A percentile compares a stretch with the other conserved stretches of the same genome.
Conservation (phyloP, 1,140 invertebrate species). For the Drosophila serrata region DNA sequence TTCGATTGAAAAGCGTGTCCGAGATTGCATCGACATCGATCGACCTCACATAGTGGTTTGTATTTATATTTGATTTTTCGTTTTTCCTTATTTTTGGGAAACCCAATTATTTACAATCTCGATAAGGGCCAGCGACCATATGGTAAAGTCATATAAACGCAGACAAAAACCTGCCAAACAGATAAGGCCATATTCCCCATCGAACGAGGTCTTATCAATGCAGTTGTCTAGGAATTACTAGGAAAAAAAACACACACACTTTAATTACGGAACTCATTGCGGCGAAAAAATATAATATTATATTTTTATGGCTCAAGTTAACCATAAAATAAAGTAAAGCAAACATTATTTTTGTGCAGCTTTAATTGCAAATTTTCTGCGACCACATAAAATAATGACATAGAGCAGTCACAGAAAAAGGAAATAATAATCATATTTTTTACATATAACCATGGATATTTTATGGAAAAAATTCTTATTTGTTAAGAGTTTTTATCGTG, state of each 20-base stretch:
- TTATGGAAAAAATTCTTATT: slow-evolving; percentile 50
- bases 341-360: slow-evolving; percentile 16
- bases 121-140: slow-evolving; percentile 42
- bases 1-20: slow-evolving; percentile 28
- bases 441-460: slow-evolving; percentile 2
- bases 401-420: not conserved
- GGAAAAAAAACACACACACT: slow-evolving; percentile 7
- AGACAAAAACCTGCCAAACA: slow-evolving; percentile 31
- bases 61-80: not conserved
- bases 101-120: slow-evolving; percentile 31
- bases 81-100: not conserved
- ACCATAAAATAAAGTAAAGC: slow-evolving; percentile 9
- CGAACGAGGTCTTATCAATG: slow-evolving; percentile 40
- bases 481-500: slow-evolving; percentile 54
- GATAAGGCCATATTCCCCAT: slow-evolving; percentile 52
- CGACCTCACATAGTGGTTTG: not conserved
- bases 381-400: slow-evolving; percentile 51
- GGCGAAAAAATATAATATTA: slow-evolving; percentile 30
- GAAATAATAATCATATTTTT: slow-evolving; percentile 22
- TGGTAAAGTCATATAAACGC: slow-evolving; percentile 53
- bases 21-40: not conserved
- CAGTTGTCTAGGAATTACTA: slow-evolving; percentile 51
- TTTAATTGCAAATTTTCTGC: slow-evolving; percentile 63
- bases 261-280: slow-evolving; percentile 52
- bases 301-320: slow-evolving; percentile 32